These are phyloP conservation scores for Hystrix cristata DNA, from an alignment of 2,113 vertebrate species.

Conservation along the genomic window DNA sequence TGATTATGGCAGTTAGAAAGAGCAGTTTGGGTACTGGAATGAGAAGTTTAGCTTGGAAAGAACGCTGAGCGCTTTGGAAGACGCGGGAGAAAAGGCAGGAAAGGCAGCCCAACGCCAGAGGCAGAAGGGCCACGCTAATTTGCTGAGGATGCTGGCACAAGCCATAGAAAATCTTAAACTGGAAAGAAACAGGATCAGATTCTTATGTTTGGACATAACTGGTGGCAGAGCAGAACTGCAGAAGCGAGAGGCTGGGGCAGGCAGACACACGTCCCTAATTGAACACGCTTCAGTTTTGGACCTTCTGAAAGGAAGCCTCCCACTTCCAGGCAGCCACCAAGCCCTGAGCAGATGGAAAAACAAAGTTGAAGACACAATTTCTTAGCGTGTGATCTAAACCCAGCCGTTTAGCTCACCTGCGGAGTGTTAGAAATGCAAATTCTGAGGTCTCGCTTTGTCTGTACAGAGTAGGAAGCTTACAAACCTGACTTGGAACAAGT, in stretches of 20 bases:
- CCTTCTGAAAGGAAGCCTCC: conserved; percentile 10
- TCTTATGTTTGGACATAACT: neutral
- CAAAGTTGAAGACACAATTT: neutral
- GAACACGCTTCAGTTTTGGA: neutral
- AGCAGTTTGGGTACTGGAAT: neutral
- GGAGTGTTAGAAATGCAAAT: neutral
- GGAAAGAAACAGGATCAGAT: neutral
- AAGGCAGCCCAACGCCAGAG: neutral
- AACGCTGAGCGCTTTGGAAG: neutral
- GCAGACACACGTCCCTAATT: neutral
- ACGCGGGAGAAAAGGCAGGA: neutral
- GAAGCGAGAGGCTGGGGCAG: neutral
- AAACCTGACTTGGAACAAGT: conserved; percentile 16
- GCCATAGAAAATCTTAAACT: neutral
- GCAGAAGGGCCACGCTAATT: neutral
- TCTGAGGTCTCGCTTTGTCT: neutral
- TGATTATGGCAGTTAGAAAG: neutral
- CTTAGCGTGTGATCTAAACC: neutral
- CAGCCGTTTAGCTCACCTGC: neutral
- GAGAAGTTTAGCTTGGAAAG: neutral
- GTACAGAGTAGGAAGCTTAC: neutral
- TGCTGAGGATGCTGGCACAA: conserved; percentile 29
- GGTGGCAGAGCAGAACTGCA: neutral
- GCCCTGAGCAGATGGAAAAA: neutral
- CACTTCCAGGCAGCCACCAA: neutral